Base-by-base conservation (phyloP, 2,113 vertebrate species). In the Gila orcuttii region DNA sequence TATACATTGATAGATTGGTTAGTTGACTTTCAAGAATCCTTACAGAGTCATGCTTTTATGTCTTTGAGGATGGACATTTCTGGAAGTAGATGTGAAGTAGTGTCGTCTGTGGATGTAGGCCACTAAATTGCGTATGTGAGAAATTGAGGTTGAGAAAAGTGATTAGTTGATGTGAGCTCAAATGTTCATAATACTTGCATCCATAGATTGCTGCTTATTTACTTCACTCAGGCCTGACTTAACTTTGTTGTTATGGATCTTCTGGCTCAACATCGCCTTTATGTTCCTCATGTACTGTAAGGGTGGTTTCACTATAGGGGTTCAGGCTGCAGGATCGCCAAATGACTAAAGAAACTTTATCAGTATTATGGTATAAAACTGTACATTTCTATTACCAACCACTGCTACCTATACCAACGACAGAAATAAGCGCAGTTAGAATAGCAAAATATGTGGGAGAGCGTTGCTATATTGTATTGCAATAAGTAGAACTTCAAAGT, bases 221-320 rank as follows among this genome's bases (percentile, higher is more conserved):
- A 39, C 36, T 90, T 78, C 31, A 39, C 33, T 64, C 62, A 85
- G 79, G 64, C 85, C 86, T 82, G 86, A 78, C 79, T 84, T 45
- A 68, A 80, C 25, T 25, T 55, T 52, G 85, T 78, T 62, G 77
- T 79, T 77, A 86, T 90, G 86, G 89, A 86, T 86, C 77, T 83
- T 85, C 75, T 33, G 75, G 68, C 81, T 76, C 62, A 80, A 74
- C 73, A 73, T 42, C 71, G 60, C 47, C 73, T 21, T 23, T 59
- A 78, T 31, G 0, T 42, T 82, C 69, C 36, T 78, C 85, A 79
- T 75, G 79, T 75, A 52, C 52, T 55, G 52, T 55, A 6, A 21
- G 52, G 6, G 17, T 55, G 52, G 17, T 21, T 55, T 55, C 52
- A 55, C 17, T 21, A 21, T 17, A 2, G 52, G 19, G 4, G 5